phyloP scores from a whole-genome alignment of 1,140 invertebrate genomes.

The Papilio helenus region DNA sequence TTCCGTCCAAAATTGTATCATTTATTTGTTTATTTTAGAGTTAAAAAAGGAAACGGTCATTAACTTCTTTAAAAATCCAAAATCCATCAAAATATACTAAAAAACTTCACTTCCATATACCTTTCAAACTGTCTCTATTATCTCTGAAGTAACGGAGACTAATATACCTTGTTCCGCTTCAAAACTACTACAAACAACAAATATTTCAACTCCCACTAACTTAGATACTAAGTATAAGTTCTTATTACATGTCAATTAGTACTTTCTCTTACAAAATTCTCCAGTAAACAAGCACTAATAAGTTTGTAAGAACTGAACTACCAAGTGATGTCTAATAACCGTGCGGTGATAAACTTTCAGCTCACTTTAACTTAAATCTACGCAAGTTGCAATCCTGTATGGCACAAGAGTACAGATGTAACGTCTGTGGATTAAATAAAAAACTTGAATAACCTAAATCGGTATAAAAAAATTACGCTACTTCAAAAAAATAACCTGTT shows the following conservation, averaged over 20 bases:
- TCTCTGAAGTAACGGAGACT: background rate
- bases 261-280: slow-evolving; percentile 5
- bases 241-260: background rate
- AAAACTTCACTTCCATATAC: too few species aligned
- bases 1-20: background rate
- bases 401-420: background rate
- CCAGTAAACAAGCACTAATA: slow-evolving; percentile 3
- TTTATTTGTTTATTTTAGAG: too few species aligned
- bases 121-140: background rate
- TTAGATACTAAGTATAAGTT: background rate
- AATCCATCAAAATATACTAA: too few species aligned
- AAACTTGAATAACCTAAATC: background rate
- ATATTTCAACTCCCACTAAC: background rate
- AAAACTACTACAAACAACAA: background rate
- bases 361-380: slow-evolving; percentile 25
- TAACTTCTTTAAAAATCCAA: too few species aligned
- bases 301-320: slow-evolving; percentile 11
- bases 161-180: background rate
- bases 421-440: background rate
- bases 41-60: too few species aligned
- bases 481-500: too few species aligned
- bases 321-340: slow-evolving; percentile 19
- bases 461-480: too few species aligned
- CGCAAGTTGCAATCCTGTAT: slow-evolving; percentile 8
- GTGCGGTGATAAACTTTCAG: slow-evolving; percentile 20